phyloP scores from a whole-genome alignment of 1,140 invertebrate species.

The Alviniconcha marisindica region DNA sequence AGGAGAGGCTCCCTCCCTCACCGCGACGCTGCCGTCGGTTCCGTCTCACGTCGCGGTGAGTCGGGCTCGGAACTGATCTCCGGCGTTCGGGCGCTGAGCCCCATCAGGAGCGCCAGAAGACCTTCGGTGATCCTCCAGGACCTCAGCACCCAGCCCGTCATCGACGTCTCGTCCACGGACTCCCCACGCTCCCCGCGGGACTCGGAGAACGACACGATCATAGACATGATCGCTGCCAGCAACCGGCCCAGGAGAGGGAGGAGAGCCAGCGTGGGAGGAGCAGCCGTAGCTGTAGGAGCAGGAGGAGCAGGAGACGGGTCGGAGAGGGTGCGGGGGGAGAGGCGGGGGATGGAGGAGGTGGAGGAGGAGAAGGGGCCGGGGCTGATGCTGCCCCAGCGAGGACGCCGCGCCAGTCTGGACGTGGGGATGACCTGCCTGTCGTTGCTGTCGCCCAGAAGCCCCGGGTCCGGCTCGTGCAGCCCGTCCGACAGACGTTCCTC shows the following conservation, averaged over 20 bases:
- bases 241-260: neutral
- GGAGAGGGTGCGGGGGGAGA: neutral
- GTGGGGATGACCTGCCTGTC: neutral
- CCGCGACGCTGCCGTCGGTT: neutral
- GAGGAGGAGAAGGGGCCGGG: neutral
- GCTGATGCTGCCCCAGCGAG: neutral
- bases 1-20: neutral
- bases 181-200: neutral
- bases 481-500: neutral
- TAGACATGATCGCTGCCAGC: neutral
- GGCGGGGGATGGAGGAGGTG: neutral
- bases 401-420: neutral
- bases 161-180: neutral
- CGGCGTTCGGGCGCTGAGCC: neutral
- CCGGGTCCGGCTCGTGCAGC: neutral
- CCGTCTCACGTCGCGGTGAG: neutral
- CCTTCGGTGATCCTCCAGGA: slow-evolving; percentile 7
- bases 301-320: neutral
- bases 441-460: neutral
- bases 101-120: neutral
- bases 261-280: neutral
- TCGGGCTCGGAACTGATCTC: neutral
- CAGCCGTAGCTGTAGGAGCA: neutral
- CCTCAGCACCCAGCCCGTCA: neutral
- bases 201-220: neutral